Conservation (phyloP, 2,113 vertebrate genomes). For the Hydrochoerus hydrochaeris region DNA sequence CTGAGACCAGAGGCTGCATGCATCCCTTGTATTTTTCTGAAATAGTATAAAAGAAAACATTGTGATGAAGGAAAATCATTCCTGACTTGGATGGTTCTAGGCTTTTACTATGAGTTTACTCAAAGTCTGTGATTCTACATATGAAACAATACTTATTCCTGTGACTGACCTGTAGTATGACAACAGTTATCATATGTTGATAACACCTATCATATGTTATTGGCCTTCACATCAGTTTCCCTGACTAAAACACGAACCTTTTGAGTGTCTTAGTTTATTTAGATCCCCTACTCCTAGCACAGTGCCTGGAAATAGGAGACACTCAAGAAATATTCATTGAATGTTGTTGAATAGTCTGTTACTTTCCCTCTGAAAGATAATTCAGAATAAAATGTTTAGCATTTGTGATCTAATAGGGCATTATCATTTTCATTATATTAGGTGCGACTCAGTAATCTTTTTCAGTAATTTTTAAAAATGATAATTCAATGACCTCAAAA, state of each 20-base stretch:
- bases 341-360: not conserved
- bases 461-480: not conserved
- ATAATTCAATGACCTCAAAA: slow-evolving; percentile 6
- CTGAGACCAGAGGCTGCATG: not conserved
- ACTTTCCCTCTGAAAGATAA: slow-evolving; percentile 2
- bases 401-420: not conserved
- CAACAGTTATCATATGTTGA: not conserved
- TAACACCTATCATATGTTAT: not conserved
- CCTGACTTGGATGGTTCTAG: not conserved
- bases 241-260: not conserved
- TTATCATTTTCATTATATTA: not conserved
- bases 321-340: not conserved
- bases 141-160: not conserved
- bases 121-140: not conserved
- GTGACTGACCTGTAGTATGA: not conserved
- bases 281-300: not conserved
- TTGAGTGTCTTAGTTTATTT: not conserved
- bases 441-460: slow-evolving; percentile 19
- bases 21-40: not conserved
- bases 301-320: not conserved
- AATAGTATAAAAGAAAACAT: not conserved
- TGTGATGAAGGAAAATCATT: not conserved
- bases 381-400: not conserved
- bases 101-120: not conserved
- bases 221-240: not conserved